Evolutionary conservation across 1,140 invertebrate species (phyloP), one percentile per base, ranked within the genome.

Genomic region (Lethocerus indicus): DNA sequence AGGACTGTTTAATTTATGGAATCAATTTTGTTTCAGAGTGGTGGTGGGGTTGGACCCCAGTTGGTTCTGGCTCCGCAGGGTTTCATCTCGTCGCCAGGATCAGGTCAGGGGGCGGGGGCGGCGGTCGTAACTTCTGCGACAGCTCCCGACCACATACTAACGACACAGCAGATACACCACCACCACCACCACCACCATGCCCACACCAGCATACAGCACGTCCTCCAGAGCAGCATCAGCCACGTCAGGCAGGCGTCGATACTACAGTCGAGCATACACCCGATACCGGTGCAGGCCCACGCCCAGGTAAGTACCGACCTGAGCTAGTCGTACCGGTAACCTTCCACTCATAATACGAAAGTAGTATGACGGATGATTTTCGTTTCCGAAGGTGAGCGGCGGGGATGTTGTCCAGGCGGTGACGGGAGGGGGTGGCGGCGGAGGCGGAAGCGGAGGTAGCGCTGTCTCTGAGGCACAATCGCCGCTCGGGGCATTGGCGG

Each of bases 11-110:
- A n/a, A n/a, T n/a, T n/a, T n/a, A n/a, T n/a, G n/a, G n/a, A n/a
- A 5, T 39, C 26, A 20, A 7, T 42, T 42, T 14, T 28, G 42
- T 39, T 52, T 4, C n/a, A 57, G 56, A 55, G 56, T 51, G 52
- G 53, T 54, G 56, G 58, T 45, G 50, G 51, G 42, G 51, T 57
- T 12, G 40, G 47, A 14, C 56, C 54, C 20, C 51, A 53, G 39
- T 51, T 55, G 49, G 52, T 57, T 26, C 32, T 58, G 44, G 54
- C 57, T 50, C 46, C 57, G 28, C 54, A 53, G 12, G 46, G 52
- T 36, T 54, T 54, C 20, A 47, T 49, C 20, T 51, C 47, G 18
- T 18, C 29, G 13, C 20, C 41, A 16, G 47, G 40, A 27, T 41
- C 45, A 45, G 47, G 43, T 37, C 54, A 52, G 50, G 50, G 53